Evolutionary conservation across 1,140 invertebrate genomes (phyloP).

Genomic region (Delia radicum): DNA sequence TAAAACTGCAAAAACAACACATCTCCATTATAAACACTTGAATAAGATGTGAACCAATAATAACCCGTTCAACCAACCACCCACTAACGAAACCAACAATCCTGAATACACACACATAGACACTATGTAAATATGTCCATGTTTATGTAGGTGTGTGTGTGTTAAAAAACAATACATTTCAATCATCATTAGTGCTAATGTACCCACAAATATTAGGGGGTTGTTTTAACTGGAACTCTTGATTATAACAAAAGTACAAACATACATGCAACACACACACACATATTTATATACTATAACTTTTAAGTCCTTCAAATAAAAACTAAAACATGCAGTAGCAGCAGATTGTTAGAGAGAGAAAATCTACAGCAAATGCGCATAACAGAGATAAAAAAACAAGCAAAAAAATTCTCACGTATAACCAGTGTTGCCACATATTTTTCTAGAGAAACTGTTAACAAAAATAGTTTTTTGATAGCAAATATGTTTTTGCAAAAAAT

Average conservation of each 20-base stretch:
- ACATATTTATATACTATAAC: too few species aligned
- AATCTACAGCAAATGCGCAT: not conserved
- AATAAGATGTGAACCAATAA: slow-evolving; percentile 15
- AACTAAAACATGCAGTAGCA: not conserved
- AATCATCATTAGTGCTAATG: slow-evolving; percentile 57
- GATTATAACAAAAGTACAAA: too few species aligned
- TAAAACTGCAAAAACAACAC: too few species aligned
- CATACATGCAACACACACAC: too few species aligned
- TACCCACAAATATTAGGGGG: slow-evolving; percentile 55
- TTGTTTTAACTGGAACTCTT: slow-evolving; percentile 31
- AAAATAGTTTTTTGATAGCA: too few species aligned
- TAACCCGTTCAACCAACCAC: slow-evolving; percentile 8
- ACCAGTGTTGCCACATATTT: too few species aligned
- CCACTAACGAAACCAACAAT: not conserved
- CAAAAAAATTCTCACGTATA: not conserved
- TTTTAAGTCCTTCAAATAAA: not conserved
- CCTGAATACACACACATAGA: not conserved
- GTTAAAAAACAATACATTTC: slow-evolving; percentile 39
- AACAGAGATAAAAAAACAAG: not conserved
- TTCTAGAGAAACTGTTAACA: too few species aligned
- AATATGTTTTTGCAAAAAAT: too few species aligned
- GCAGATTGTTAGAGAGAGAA: not conserved
- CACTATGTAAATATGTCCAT: not conserved
- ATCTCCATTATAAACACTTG: not conserved
- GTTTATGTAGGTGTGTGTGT: not conserved